Percentiles rank a stretch among this genome's conserved stretches.
Evolutionary conservation across 1,140 invertebrate species (phyloP).

Genomic region (Heliconius hewitsoni): DNA sequence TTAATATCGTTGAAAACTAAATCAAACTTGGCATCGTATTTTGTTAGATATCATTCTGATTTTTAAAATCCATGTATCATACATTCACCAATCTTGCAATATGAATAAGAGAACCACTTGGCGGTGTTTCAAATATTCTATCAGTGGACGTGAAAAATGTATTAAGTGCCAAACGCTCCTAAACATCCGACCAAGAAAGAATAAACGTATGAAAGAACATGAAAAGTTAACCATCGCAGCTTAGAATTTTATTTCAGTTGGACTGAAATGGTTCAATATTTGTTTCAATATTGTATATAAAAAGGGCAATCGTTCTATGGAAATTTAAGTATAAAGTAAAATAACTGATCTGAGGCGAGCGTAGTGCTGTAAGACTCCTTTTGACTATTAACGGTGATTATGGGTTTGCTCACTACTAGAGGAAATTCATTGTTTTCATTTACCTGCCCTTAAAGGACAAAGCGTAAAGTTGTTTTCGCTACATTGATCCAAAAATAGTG

Average conservation of each 20-base stretch:
- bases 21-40: constrained; percentile 14
- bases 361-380: no score
- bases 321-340: no score
- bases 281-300: no score
- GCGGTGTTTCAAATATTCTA: constrained; percentile 25
- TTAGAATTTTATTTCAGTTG: constrained; percentile 27
- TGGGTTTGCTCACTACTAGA: no score
- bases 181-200: constrained; percentile 29
- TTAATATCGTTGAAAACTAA: constrained; percentile 14
- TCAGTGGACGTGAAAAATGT: constrained; percentile 24
- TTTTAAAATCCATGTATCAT: constrained; percentile 12
- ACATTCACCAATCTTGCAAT: constrained; percentile 28
- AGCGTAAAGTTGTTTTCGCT: no score
- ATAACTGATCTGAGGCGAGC: no score
- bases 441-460: no score
- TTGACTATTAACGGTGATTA: no score
- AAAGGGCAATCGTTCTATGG: no score
- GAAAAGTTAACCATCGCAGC: constrained; percentile 28
- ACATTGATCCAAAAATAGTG: no score
- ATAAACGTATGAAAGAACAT: constrained; percentile 35
- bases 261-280: not conserved
- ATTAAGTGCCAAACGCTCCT: constrained; percentile 29
- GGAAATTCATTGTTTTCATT: no score
- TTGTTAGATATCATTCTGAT: constrained; percentile 11
- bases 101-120: constrained; percentile 26